phyloP scores from a whole-genome alignment of 2,888 invertebrate genomes.

The Dysmachus trigonus region DNA sequence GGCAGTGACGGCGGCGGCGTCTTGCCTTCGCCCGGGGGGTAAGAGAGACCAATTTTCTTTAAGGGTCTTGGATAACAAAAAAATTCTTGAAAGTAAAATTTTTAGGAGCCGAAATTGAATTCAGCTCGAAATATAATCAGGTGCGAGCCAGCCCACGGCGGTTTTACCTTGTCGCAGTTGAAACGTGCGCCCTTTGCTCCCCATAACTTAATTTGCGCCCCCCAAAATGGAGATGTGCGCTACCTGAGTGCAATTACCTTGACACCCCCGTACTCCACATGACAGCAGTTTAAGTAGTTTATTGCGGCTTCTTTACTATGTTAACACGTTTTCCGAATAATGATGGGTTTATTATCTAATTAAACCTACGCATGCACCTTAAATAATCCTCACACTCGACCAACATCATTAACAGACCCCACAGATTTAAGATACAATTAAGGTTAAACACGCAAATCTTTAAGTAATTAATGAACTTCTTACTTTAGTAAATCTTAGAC shows the following conservation, averaged over 20 bases:
- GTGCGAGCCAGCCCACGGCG: not conserved
- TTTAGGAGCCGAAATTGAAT: slow-evolving; percentile 29
- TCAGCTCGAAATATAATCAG: slow-evolving; percentile 29
- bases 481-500: no score
- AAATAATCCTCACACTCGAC: not conserved
- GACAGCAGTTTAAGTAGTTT: not conserved
- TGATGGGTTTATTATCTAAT: not conserved
- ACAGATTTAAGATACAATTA: no score
- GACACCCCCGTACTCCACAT: not conserved
- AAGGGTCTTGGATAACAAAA: not conserved
- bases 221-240: not conserved
- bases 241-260: slow-evolving; percentile 7
- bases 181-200: slow-evolving; percentile 23
- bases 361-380: not conserved
- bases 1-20: not conserved
- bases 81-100: slow-evolving; percentile 17
- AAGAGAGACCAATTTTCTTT: not conserved
- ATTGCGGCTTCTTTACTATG: not conserved
- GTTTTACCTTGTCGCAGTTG: slow-evolving; percentile 2
- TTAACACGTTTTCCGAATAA: not conserved
- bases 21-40: not conserved
- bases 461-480: no score
- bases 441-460: no score
- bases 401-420: not conserved
- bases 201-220: slow-evolving; percentile 7